Evolutionary conservation across 2,797 vertebrate species (phyloP).

Genomic region (Pantherophis vulpinus): DNA sequence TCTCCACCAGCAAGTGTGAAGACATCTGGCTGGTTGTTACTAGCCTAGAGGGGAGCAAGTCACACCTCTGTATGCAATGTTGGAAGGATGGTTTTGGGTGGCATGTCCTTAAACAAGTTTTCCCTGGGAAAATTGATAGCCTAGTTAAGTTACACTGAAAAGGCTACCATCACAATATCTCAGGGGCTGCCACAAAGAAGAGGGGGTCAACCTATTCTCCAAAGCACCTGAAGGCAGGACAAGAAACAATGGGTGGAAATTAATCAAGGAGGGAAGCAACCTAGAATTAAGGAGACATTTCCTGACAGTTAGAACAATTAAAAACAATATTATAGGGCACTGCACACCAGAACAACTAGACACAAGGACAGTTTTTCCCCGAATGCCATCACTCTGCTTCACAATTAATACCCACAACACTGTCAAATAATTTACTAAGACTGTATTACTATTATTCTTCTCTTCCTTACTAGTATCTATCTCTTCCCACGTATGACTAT

Average conservation of each 20-base stretch:
- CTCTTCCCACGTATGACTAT: too few species aligned
- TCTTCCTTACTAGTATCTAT: too few species aligned
- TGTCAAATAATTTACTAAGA: too few species aligned
- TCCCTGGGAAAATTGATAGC: conserved; percentile 53
- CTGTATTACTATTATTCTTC: too few species aligned
- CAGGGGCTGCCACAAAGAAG: neutral
- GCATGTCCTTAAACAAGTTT: conserved; percentile 53
- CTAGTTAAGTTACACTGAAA: conserved; percentile 22
- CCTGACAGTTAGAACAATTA: neutral
- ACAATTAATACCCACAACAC: too few species aligned
- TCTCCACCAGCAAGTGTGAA: neutral
- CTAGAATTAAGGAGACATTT: neutral
- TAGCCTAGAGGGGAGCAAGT: conserved; percentile 8
- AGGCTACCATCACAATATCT: neutral
- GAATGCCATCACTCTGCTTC: too few species aligned
- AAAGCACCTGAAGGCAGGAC: neutral
- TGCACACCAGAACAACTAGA: too few species aligned
- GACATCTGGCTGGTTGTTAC: neutral
- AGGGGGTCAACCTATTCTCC: neutral
- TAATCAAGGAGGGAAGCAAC: neutral
- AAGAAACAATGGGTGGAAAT: neutral
- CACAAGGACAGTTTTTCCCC: too few species aligned
- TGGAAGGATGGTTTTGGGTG: conserved; percentile 51
- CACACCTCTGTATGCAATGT: conserved; percentile 54
- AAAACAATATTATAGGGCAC: neutral